phyloP scores from a whole-genome alignment of 2,888 invertebrate genomes.

The Dorcus hopei region DNA sequence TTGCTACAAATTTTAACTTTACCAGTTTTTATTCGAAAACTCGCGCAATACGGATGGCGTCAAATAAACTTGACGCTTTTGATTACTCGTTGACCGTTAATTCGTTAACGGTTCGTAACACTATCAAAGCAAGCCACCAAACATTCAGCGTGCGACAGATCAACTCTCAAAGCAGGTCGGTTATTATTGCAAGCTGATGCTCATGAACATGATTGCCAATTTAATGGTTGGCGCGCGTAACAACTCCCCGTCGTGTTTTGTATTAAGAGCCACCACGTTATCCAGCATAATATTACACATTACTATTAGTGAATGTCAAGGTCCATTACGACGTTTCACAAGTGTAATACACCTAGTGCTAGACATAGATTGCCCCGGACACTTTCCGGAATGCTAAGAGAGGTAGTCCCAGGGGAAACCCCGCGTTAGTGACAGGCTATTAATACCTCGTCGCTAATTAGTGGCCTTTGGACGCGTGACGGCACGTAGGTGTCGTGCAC shows the following conservation, averaged over 20 bases:
- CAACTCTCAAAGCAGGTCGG: too few species aligned
- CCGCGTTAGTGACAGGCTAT: constrained; percentile 23
- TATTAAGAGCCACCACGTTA: constrained; percentile 1
- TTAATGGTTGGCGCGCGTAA: not conserved
- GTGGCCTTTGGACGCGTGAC: constrained; percentile 9
- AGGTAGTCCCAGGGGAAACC: constrained; percentile 9
- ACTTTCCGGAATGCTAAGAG: not conserved
- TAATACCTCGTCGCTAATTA: constrained; percentile 22
- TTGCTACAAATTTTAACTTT: too few species aligned
- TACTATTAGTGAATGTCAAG: constrained; percentile 5
- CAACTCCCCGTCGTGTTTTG: not conserved
- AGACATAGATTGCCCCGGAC: not conserved
- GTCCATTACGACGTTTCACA: not conserved
- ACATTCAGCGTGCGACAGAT: too few species aligned
- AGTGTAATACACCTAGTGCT: constrained; percentile 1
- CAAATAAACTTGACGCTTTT: too few species aligned
- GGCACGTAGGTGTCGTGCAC: constrained; percentile 9
- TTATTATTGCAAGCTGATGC: too few species aligned
- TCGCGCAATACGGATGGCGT: too few species aligned
- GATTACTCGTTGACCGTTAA: too few species aligned
- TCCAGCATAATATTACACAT: not conserved
- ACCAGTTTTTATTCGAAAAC: too few species aligned
- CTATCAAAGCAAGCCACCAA: too few species aligned
- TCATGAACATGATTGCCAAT: not conserved
- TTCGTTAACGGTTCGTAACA: too few species aligned